Base-by-base conservation (phyloP, 2,888 invertebrate species). In the Nineta flava region DNA sequence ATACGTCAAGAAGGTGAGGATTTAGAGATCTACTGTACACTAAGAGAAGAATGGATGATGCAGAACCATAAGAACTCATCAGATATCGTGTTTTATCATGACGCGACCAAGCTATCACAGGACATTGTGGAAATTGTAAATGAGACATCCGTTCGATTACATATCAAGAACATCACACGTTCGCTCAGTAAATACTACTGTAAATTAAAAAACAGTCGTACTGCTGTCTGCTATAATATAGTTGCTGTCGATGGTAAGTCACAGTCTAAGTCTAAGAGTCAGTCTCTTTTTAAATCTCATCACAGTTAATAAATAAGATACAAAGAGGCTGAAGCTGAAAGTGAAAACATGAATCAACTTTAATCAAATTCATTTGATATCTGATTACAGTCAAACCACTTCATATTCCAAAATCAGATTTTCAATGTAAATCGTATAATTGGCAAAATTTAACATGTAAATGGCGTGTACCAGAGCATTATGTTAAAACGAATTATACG, bases 361-460 rank as follows among this genome's bases (percentile, higher is more conserved):
- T 2, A 26, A 19, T 19, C n/a, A 7, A 42, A 13, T n/a, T 42
- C 9, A n/a, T 31, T 41, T 31, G 17, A 7, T 26, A 40, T 34
- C 5, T 46, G 10, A n/a, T 46, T 26, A 26, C 26, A 26, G 26
- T 7, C 2, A 26, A 26, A 26, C 26, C 26, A 6, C 26, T 5
- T 26, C 6, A 26, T 26, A 26, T 26, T 52, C 64, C 72, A 56
- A 80, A 87, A 2, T 65, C 68, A 9, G 77, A 86, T 62, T 87
- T 91, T 59, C 67, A 68, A 21, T 92, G 91, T 60, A 66, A 79
- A 46, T 81, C 86, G 10, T 69, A 74, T 54, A 85, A 90, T 62
- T 81, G 83, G 68, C 76, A 81, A 48, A 76, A 75, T 57, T 67
- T 91, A 56, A 80, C 75, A 12, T 92, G 91, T 61, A 73, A 77